phyloP scores from a whole-genome alignment of 1,140 invertebrate genomes.

The Calycopis cecrops region DNA sequence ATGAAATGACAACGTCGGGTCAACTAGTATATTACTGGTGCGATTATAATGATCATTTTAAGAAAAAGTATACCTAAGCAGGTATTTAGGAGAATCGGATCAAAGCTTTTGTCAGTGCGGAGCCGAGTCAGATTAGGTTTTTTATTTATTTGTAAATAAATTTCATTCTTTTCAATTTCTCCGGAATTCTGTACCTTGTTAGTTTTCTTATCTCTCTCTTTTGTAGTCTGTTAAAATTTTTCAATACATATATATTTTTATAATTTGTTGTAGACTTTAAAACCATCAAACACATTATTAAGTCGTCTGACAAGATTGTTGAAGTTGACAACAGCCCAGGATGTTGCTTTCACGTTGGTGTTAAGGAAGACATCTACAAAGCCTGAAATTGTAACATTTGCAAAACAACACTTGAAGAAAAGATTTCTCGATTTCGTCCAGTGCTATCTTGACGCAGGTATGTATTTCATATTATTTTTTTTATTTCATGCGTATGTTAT shows the following conservation, averaged over 20 bases:
- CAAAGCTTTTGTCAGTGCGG: neutral
- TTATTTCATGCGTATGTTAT: too few relatives aligned
- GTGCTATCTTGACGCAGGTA: constrained; percentile 85
- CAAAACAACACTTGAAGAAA: constrained; percentile 86
- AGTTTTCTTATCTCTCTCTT: neutral
- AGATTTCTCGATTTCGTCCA: constrained; percentile 90
- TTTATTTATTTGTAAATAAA: too few relatives aligned
- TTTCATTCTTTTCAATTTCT: too few relatives aligned
- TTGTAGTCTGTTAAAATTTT: neutral
- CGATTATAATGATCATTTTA: too few relatives aligned
- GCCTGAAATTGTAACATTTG: constrained; percentile 82
- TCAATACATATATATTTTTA: neutral
- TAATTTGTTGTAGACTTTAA: constrained; percentile 80
- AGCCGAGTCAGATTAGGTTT: neutral
- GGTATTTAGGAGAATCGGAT: too few relatives aligned
- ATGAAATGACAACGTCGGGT: too few relatives aligned
- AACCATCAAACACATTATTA: constrained; percentile 85
- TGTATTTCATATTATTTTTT: neutral
- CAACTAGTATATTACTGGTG: too few relatives aligned
- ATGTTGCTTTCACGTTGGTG: constrained; percentile 91
- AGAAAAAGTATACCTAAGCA: too few relatives aligned
- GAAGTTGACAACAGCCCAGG: constrained; percentile 89
- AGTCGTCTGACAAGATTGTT: constrained; percentile 88
- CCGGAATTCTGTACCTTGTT: neutral
- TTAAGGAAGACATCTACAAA: constrained; percentile 87